Conservation (phyloP, 2,113 vertebrate species). For the Ornithorhynchus anatinus region DNA sequence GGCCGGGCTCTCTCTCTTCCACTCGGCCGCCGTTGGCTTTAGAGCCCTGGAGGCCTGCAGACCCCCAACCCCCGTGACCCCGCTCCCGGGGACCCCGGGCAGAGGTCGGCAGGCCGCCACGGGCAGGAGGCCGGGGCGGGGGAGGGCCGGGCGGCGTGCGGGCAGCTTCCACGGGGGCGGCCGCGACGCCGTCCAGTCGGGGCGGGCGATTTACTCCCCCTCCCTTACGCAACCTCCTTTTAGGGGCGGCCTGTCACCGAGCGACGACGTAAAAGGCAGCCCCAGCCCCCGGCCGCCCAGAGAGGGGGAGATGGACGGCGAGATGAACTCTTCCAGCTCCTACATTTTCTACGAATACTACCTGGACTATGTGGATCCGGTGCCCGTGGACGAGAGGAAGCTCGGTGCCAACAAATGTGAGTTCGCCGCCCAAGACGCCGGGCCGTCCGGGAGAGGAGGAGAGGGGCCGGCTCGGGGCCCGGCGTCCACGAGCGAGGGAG, state of each 20-base stretch:
- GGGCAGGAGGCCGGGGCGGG: too few species aligned
- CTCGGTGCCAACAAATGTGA: conserved; percentile 88
- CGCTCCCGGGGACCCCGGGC: not conserved
- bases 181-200: too few species aligned
- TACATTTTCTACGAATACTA: conserved; percentile 84
- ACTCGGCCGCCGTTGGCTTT: too few species aligned
- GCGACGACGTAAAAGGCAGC: too few species aligned
- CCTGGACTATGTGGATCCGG: conserved; percentile 84
- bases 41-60: too few species aligned
- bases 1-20: too few species aligned
- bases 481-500: too few species aligned
- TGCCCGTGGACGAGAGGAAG: conserved; percentile 83
- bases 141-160: not conserved
- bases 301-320: conserved; percentile 57
- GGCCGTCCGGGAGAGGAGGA: not conserved
- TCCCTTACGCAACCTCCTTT: conserved; percentile 20
- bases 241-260: not conserved
- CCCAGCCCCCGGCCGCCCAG: not conserved
- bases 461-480: too few species aligned
- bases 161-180: not conserved
- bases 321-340: conserved; percentile 59
- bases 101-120: not conserved
- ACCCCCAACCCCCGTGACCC: too few species aligned
- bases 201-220: too few species aligned
- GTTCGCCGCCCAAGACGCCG: conserved; percentile 45